These are phyloP conservation scores for Atherix ibis DNA, from an alignment of 2,888 invertebrate species.

Conservation along the genomic window DNA sequence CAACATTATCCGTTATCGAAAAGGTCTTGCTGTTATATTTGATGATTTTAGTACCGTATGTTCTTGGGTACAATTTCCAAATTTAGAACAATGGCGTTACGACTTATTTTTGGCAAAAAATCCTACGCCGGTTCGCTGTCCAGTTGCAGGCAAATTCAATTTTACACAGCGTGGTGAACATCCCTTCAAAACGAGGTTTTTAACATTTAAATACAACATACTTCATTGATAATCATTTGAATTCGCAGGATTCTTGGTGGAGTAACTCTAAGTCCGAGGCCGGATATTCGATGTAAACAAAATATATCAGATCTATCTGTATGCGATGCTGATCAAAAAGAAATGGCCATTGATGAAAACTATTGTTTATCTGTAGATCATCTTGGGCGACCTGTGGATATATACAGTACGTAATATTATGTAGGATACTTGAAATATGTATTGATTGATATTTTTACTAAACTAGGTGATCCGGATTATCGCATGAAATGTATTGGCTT, in stretches of 20 bases:
- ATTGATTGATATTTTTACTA: slow-evolving; percentile 28
- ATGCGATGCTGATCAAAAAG: slow-evolving; percentile 89
- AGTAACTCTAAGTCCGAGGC: slow-evolving; percentile 84
- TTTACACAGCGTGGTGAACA: slow-evolving; percentile 87
- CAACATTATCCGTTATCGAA: slow-evolving; percentile 81
- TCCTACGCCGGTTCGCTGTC: slow-evolving; percentile 85
- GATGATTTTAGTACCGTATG: slow-evolving; percentile 86
- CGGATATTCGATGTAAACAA: slow-evolving; percentile 80
- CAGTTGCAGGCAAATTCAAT: slow-evolving; percentile 91
- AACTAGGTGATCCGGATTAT: slow-evolving; percentile 67
- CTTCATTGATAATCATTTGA: slow-evolving; percentile 9
- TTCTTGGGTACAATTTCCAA: slow-evolving; percentile 85
- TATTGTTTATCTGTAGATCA: slow-evolving; percentile 95
- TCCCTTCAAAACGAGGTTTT: slow-evolving; percentile 59
- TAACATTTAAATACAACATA: slow-evolving; percentile 3
- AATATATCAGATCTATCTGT: slow-evolving; percentile 93
- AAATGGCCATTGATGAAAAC: slow-evolving; percentile 85
- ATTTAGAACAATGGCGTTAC: slow-evolving; percentile 72
- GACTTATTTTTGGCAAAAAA: slow-evolving; percentile 68
- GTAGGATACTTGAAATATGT: slow-evolving; percentile 4
- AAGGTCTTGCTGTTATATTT: slow-evolving; percentile 74
- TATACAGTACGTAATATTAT: slow-evolving; percentile 44
- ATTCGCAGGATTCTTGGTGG: slow-evolving; percentile 70
- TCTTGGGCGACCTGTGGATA: slow-evolving; percentile 84
- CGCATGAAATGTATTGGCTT: slow-evolving; percentile 93